These are phyloP conservation scores for Pterobdella sp. DNA, from an alignment of 2,888 invertebrate species.

Conservation along the genomic window DNA sequence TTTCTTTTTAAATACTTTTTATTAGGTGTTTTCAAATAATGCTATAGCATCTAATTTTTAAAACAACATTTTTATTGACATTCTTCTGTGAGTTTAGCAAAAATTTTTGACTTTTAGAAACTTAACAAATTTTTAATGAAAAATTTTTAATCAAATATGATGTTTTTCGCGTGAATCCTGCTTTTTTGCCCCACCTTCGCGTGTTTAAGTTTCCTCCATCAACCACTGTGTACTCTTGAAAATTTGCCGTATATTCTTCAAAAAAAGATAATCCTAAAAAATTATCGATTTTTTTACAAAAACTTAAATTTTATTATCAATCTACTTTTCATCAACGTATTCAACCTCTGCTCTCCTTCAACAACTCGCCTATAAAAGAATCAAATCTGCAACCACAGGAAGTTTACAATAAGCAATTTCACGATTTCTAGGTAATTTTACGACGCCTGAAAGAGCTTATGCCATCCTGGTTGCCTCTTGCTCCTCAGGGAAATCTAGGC, in stretches of 20 bases:
- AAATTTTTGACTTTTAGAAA: neutral
- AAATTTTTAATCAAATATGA: neutral
- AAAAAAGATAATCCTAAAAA: too few relatives aligned
- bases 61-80: too few relatives aligned
- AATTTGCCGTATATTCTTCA: too few relatives aligned
- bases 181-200: neutral
- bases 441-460: neutral
- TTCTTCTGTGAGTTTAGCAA: neutral
- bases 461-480: neutral
- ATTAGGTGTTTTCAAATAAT: neutral
- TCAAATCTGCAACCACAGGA: too few relatives aligned
- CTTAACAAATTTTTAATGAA: neutral
- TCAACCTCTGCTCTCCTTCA: too few relatives aligned
- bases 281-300: too few relatives aligned
- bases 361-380: too few relatives aligned
- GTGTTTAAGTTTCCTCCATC: neutral
- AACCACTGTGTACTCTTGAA: neutral
- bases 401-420: neutral
- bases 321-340: too few relatives aligned
- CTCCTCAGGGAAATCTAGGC: conserved; percentile 11
- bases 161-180: neutral
- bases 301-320: too few relatives aligned
- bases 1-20: neutral
- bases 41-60: neutral
- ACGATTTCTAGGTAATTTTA: neutral